Evolutionary conservation across 1,140 invertebrate genomes (phyloP), one percentile per base, ranked within the genome.

Genomic region (Heliconius nattereri): DNA sequence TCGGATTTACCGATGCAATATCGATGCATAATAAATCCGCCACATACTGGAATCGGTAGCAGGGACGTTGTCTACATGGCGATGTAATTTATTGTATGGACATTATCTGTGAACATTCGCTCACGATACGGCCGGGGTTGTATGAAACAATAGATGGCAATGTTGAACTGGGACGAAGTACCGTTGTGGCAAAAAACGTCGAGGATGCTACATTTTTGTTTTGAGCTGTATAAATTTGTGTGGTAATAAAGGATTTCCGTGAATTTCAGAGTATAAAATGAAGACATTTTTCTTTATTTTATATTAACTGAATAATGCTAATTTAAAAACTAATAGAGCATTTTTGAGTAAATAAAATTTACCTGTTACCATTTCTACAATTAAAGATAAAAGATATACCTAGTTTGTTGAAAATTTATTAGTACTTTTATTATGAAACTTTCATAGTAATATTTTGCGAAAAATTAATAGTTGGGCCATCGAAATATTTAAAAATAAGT

Each of bases 11-110:
- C 81, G 83, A 79, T 83, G 83, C 78, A 86, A 84, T 85, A 86
- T 86, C 80, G 83, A 88, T 86, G 73, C 84, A 60, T 81, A 84
- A 87, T 90, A 90, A 90, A 90, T 90, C 76, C 78, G 60, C 60
- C 83, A 90, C 84, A 86, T 81, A 82, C 86, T 87, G 85, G 86
- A 88, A 89, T 86, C 85, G 82, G 88, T 90, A 90, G 89, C 89
- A 78, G 82, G 78, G 75, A 85, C 84, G 84, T 83, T 87, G 86
- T 89, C 83, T 86, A 91, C 87, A 86, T 91, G 86, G 85, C 85
- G 81, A 79, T 76, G 78, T 87, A 84, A 90, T 90, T 91, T 90
- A 91, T 88, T 78, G 84, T 84, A 86, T 66, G 84, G 77, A 83
- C 84, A 86, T 90, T 89, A 89, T 89, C 85, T 78, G 71, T 49